Evolutionary conservation across 1,140 invertebrate species (phyloP).

Genomic region (Drosophila kikkawai): DNA sequence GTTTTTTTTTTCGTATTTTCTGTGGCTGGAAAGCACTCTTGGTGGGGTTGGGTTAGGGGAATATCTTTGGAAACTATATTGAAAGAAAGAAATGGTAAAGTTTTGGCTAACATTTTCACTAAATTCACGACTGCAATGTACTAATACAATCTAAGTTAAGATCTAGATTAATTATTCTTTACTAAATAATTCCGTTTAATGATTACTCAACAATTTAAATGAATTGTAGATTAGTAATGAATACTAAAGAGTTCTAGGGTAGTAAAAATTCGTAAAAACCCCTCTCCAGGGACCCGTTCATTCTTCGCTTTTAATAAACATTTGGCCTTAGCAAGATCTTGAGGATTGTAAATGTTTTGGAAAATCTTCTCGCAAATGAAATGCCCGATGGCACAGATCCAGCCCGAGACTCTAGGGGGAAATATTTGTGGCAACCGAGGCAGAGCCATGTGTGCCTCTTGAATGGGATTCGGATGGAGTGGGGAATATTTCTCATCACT

Average conservation of each 20-base stretch:
- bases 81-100: not conserved
- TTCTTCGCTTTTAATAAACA: conserved; percentile 49
- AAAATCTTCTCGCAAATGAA: conserved; percentile 60
- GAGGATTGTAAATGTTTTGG: conserved; percentile 69
- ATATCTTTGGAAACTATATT: not conserved
- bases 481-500: conserved; percentile 66
- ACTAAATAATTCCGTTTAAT: not conserved
- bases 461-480: conserved; percentile 9
- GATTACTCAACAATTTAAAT: not conserved
- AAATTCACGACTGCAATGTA: too few relatives aligned
- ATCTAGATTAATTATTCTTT: too few relatives aligned
- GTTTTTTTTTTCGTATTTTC: conserved; percentile 8
- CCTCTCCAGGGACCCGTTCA: not conserved
- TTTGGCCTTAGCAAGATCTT: conserved; percentile 37
- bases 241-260: not conserved
- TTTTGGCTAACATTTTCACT: not conserved
- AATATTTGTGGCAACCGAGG: conserved; percentile 23
- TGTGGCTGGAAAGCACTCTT: not conserved
- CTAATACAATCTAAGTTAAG: not conserved
- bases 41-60: not conserved
- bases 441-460: conserved; percentile 61
- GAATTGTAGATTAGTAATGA: not conserved
- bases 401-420: conserved; percentile 17
- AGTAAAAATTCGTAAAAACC: not conserved
- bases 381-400: conserved; percentile 39